These are phyloP conservation scores for Agrypnus murinus DNA, from an alignment of 2,888 invertebrate genomes.

Conservation along the genomic window DNA sequence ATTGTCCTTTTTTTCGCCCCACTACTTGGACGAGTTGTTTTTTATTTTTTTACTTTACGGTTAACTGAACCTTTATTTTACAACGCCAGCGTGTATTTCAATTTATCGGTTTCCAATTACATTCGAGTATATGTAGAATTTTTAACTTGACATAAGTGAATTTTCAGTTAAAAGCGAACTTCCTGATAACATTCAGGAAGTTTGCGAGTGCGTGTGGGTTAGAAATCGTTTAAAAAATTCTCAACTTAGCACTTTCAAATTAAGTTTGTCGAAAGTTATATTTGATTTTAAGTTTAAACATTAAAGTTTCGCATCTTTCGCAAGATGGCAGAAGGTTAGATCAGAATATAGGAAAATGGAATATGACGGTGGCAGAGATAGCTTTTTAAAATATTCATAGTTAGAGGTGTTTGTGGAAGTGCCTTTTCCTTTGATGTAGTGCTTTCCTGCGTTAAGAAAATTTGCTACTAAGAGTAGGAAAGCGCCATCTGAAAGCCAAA, in stretches of 20 bases:
- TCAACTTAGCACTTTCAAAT: too few relatives aligned
- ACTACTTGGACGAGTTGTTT: too few relatives aligned
- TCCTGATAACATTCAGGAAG: too few relatives aligned
- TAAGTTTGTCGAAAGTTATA: too few relatives aligned
- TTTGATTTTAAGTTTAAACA: neutral
- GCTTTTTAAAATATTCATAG: slow-evolving; percentile 26
- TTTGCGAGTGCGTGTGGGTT: too few relatives aligned
- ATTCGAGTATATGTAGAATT: neutral
- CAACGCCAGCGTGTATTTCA: neutral
- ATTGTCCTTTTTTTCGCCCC: slow-evolving; percentile 18
- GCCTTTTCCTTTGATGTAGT: slow-evolving; percentile 21
- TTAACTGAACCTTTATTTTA: neutral
- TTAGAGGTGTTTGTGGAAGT: slow-evolving; percentile 17
- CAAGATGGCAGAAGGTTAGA: neutral
- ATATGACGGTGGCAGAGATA: neutral
- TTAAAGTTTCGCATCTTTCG: neutral
- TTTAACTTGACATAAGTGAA: too few relatives aligned
- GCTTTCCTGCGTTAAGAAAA: slow-evolving; percentile 1
- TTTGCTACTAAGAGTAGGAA: slow-evolving; percentile 1
- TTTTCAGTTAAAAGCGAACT: too few relatives aligned
- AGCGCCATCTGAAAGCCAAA: neutral
- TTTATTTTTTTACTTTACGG: neutral
- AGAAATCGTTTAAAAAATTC: too few relatives aligned
- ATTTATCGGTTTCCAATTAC: slow-evolving; percentile 2
- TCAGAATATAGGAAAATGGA: neutral